Evolutionary conservation across 2,797 vertebrate genomes (phyloP).

Genomic region (Labeo calbasu): DNA sequence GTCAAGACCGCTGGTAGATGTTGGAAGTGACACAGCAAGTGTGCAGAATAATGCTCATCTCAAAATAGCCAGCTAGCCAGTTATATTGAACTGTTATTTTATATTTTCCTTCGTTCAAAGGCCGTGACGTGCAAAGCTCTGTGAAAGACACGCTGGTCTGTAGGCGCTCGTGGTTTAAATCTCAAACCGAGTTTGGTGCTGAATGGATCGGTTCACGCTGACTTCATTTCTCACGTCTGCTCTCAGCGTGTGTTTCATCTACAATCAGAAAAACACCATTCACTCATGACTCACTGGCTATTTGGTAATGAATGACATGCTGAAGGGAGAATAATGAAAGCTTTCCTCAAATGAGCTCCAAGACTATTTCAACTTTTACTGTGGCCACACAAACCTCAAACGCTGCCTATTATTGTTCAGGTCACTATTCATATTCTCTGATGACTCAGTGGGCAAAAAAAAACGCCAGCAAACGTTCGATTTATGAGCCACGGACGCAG

Average conservation of each 20-base stretch:
- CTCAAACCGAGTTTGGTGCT: background rate
- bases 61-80: background rate
- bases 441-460: background rate
- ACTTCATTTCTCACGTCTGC: background rate
- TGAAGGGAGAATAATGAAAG: background rate
- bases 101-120: background rate
- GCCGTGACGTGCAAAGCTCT: conserved; percentile 30
- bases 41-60: background rate
- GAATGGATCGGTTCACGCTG: background rate
- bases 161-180: background rate
- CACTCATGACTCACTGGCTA: conserved; percentile 10
- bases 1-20: background rate
- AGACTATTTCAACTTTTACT: background rate
- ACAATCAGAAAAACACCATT: background rate
- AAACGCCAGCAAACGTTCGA: background rate
- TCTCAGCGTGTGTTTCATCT: background rate
- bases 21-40: background rate
- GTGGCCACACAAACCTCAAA: background rate
- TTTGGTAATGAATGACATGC: background rate
- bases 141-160: background rate
- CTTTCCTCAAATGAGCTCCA: background rate
- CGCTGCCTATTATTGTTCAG: background rate
- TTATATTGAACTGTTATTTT: background rate
- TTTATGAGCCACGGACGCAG: background rate
- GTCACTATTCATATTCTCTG: background rate